These are phyloP conservation scores for Brevimyrus niger DNA, from an alignment of 2,113 vertebrate species.

Conservation along the genomic window DNA sequence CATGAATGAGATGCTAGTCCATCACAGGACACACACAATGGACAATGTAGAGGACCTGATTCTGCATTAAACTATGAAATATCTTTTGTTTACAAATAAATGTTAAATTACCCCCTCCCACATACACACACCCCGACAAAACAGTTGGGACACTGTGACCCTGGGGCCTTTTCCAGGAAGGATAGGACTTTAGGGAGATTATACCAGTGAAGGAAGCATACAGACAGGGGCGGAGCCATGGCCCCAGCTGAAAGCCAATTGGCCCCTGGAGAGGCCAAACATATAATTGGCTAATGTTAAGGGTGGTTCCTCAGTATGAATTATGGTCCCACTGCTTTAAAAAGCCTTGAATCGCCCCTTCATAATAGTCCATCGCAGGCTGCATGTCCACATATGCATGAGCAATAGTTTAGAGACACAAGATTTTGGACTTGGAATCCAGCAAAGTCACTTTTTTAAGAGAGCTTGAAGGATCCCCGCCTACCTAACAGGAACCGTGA, in stretches of 20 bases:
- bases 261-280: not conserved
- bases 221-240: not conserved
- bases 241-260: not conserved
- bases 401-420: not conserved
- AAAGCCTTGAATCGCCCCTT: not conserved
- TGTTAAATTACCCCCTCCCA: not conserved
- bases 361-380: not conserved
- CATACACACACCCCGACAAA: not conserved
- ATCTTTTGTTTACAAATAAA: not conserved
- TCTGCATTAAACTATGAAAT: not conserved
- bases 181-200: not conserved
- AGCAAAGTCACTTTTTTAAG: not conserved
- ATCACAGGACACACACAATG: not conserved
- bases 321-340: not conserved
- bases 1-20: not conserved
- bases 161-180: not conserved
- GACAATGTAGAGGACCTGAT: not conserved
- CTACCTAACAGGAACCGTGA: not conserved
- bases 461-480: not conserved
- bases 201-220: not conserved
- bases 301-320: not conserved
- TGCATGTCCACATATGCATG: not conserved
- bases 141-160: not conserved
- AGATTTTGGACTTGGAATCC: not conserved
- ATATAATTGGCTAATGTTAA: not conserved